A percentile compares a stretch with the other conserved stretches of the same genome.
Conservation (phyloP, 2,888 invertebrate genomes). For the Diaperis boleti region DNA sequence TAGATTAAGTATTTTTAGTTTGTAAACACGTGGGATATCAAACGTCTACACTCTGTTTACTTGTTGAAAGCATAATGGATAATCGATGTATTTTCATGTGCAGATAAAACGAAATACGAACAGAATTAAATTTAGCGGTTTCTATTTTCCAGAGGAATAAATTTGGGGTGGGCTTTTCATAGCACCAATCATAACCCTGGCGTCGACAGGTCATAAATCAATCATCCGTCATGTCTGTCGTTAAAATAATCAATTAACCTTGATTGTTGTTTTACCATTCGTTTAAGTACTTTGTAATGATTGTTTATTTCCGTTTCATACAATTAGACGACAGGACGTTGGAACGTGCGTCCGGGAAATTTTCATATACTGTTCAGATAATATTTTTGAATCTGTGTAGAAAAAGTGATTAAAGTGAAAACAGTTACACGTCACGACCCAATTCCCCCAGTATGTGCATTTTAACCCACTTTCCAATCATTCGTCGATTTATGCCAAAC, state of each 20-base stretch:
- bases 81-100: not conserved
- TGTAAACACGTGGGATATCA: not conserved
- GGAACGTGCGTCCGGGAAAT: constrained; percentile 3
- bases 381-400: too few relatives aligned
- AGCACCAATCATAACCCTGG: constrained; percentile 3
- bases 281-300: constrained; percentile 24
- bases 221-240: constrained; percentile 12
- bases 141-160: too few relatives aligned
- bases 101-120: too few relatives aligned
- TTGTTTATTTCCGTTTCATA: constrained; percentile 28
- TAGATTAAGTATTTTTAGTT: not conserved
- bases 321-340: constrained; percentile 6
- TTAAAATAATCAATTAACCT: constrained; percentile 35
- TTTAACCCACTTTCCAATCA: not conserved
- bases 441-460: too few relatives aligned
- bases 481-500: not conserved
- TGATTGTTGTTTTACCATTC: constrained; percentile 23
- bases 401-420: too few relatives aligned
- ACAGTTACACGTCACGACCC: too few relatives aligned
- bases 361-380: too few relatives aligned
- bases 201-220: constrained; percentile 25
- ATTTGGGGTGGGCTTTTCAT: not conserved
- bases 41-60: too few relatives aligned
- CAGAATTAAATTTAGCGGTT: too few relatives aligned
- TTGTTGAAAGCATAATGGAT: not conserved